These are phyloP conservation scores for Rhopilema esculentum DNA, from an alignment of 30 jellyfish, hydroid and myxozoan genomes.

Conservation along the genomic window DNA sequence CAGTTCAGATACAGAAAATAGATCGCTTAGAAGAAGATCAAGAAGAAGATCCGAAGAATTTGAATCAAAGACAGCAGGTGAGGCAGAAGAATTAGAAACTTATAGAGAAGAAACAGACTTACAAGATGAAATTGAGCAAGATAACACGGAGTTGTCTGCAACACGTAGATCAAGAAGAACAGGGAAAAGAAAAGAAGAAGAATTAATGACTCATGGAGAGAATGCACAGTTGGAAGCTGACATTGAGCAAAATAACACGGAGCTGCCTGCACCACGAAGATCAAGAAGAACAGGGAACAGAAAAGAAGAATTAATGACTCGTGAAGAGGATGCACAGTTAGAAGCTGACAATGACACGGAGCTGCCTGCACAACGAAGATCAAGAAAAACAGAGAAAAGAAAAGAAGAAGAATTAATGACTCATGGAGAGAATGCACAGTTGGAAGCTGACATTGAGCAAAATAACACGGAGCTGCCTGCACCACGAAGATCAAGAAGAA, in stretches of 20 bases:
- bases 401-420: background rate
- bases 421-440: background rate
- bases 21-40: background rate
- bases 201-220: background rate
- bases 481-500: background rate
- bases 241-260: no score
- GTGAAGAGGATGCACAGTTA: background rate
- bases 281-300: background rate
- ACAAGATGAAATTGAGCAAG: background rate
- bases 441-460: no score
- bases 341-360: background rate
- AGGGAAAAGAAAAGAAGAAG: background rate
- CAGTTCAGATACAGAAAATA: background rate
- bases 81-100: background rate
- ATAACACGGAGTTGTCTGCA: background rate
- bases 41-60: background rate
- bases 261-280: no score
- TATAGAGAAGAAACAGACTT: background rate
- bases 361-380: background rate
- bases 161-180: background rate
- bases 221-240: no score
- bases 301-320: background rate
- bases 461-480: no score
- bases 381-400: background rate
- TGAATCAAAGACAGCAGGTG: background rate